A percentile compares a stretch with the other conserved stretches of the same genome.
Evolutionary conservation across 2,888 invertebrate species (phyloP).

Genomic region (Meiosimyza decipiens): DNA sequence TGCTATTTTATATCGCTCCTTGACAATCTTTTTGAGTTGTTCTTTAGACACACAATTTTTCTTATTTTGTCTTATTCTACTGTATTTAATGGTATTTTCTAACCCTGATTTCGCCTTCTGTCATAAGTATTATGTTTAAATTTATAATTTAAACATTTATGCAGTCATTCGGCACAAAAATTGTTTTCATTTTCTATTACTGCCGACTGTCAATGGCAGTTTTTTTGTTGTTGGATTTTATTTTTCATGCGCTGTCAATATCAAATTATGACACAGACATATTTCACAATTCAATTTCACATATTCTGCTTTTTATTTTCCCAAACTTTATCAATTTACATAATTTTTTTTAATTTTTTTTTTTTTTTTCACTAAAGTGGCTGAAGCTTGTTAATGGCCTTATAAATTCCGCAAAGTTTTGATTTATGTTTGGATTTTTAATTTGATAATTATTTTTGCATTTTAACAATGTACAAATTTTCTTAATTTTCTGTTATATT

Average conservation of each 20-base stretch:
- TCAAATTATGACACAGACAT: slow-evolving; percentile 27
- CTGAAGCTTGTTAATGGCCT: no score
- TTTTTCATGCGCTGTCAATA: slow-evolving; percentile 5
- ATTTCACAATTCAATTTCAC: slow-evolving; percentile 29
- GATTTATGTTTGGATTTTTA: no score
- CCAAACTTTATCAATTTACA: no score
- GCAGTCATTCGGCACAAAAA: neutral
- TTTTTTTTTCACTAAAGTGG: no score
- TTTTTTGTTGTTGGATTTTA: no score
- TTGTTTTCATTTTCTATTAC: neutral
- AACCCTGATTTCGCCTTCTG: neutral
- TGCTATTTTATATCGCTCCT: slow-evolving; percentile 1
- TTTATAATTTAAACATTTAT: slow-evolving; percentile 18
- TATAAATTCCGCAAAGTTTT: no score
- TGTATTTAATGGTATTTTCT: neutral
- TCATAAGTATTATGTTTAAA: slow-evolving; percentile 5
- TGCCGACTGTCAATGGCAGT: neutral
- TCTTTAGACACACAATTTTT: neutral
- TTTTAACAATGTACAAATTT: no score
- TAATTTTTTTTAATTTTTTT: no score
- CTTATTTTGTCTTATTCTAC: neutral
- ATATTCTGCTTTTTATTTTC: neutral
- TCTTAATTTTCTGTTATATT: no score
- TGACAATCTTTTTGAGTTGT: slow-evolving; percentile 2
- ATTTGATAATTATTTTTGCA: no score